phyloP scores from a whole-genome alignment of 2,888 invertebrate genomes.

The Selenia dentaria region DNA sequence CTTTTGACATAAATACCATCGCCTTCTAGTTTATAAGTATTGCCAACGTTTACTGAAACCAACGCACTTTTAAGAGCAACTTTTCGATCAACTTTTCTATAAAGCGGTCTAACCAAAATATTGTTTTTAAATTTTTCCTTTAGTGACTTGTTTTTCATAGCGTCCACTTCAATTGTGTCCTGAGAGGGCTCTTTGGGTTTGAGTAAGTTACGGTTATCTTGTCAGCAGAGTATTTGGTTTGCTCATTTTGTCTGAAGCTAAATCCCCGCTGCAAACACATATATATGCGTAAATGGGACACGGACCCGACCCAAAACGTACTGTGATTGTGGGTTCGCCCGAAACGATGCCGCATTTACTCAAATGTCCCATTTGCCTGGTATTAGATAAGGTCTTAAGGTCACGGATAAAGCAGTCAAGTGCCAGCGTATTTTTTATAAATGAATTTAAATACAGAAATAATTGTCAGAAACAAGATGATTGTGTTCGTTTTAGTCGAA shows the following conservation, averaged over 20 bases:
- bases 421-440: not conserved
- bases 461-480: not conserved
- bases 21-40: slow-evolving; percentile 61
- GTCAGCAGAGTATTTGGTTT: not conserved
- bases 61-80: slow-evolving; percentile 41
- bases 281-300: not conserved
- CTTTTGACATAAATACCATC: slow-evolving; percentile 51
- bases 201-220: not conserved
- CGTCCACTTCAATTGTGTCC: not conserved
- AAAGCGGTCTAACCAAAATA: slow-evolving; percentile 67
- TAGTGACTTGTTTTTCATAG: slow-evolving; percentile 42
- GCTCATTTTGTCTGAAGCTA: not conserved
- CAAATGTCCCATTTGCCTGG: not conserved
- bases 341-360: not conserved
- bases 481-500: slow-evolving; percentile 16
- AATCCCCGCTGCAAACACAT: not conserved
- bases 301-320: not conserved
- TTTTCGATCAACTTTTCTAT: slow-evolving; percentile 58
- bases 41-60: slow-evolving; percentile 48
- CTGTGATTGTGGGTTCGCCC: not conserved
- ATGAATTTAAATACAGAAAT: not conserved
- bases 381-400: not conserved
- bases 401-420: not conserved
- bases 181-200: not conserved
- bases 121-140: slow-evolving; percentile 60